Percentiles rank a stretch among this genome's conserved stretches.
phyloP scores from a whole-genome alignment of 2,113 vertebrate genomes.

The Austrofundulus limnaeus region DNA sequence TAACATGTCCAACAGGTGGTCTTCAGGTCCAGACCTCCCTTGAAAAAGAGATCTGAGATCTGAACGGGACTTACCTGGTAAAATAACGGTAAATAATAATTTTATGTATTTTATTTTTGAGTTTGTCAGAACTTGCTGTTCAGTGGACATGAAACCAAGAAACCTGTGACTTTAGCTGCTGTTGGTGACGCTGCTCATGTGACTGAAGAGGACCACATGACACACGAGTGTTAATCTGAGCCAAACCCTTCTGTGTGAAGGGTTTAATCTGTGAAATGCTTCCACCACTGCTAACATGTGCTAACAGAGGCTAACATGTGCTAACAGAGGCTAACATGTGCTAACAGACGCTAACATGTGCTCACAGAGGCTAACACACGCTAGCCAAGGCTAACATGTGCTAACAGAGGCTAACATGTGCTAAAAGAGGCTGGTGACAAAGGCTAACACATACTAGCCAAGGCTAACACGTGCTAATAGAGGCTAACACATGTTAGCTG shows the following conservation, averaged over 20 bases:
- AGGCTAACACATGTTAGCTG: no score
- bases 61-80: no score
- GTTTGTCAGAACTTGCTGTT: constrained; percentile 8
- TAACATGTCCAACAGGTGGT: no score
- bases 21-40: no score
- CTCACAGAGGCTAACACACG: not conserved
- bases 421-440: no score
- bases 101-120: not conserved
- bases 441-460: not conserved
- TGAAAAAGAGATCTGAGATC: no score
- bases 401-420: not conserved
- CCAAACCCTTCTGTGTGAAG: not conserved
- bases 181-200: not conserved
- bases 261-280: not conserved
- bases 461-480: not conserved
- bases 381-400: no score
- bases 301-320: no score
- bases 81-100: no score
- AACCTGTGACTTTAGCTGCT: constrained; percentile 26
- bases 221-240: constrained; percentile 7
- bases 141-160: constrained; percentile 8
- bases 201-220: not conserved
- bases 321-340: not conserved
- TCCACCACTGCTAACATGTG: not conserved
- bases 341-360: not conserved